Evolutionary conservation across 2,113 vertebrate genomes (phyloP).

Genomic region (Plecturocebus donacophilus): DNA sequence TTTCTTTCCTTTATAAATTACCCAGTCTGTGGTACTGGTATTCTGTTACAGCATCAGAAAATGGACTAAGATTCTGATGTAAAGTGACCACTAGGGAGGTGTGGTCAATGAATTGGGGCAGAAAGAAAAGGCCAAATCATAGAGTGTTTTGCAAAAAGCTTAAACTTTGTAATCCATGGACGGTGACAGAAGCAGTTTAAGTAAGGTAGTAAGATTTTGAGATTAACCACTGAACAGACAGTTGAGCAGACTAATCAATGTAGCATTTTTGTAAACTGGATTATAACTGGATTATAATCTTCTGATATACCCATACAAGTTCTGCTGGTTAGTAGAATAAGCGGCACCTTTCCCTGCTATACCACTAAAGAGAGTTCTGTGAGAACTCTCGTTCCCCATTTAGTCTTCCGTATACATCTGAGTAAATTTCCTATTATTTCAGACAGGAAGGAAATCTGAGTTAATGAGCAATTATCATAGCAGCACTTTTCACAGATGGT

Average conservation of each 20-base stretch:
- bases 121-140: neutral
- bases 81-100: neutral
- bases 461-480: neutral
- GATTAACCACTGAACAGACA: neutral
- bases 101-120: neutral
- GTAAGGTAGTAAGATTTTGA: neutral
- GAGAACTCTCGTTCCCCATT: neutral
- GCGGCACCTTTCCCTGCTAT: neutral
- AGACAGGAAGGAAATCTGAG: neutral
- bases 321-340: neutral
- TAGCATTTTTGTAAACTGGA: neutral
- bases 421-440: constrained; percentile 1
- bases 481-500: neutral
- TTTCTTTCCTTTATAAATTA: neutral
- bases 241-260: neutral
- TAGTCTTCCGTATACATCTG: neutral
- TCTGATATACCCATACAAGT: neutral
- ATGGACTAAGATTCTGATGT: neutral
- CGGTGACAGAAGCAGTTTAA: neutral
- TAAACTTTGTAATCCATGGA: neutral
- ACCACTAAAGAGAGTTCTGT: neutral
- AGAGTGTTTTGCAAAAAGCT: neutral
- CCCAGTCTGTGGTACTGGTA: neutral
- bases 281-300: neutral
- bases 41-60: neutral